Conservation (phyloP, 2,888 invertebrate species). For the Venustoraphidia nigricollis region DNA sequence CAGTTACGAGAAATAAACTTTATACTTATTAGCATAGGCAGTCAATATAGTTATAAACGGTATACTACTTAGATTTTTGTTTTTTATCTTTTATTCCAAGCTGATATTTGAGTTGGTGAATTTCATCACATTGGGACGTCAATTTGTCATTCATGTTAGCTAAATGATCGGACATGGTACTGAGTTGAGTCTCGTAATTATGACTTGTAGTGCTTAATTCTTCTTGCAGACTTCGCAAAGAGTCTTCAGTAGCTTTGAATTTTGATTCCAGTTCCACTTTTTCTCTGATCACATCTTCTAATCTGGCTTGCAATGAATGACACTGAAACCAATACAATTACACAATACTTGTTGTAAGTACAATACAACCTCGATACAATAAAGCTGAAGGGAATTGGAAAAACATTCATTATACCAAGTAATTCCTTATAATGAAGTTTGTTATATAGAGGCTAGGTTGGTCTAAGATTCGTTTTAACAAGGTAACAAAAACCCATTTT, state of each 20-base stretch:
- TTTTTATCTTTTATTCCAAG: conserved; percentile 18
- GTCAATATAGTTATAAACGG: too few species aligned
- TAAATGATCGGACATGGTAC: conserved; percentile 63
- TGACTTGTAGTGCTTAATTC: conserved; percentile 45
- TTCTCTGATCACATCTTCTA: conserved; percentile 33
- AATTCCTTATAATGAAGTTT: too few species aligned
- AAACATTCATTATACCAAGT: too few species aligned
- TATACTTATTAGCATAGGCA: too few species aligned
- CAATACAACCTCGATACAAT: too few species aligned
- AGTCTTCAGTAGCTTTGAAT: conserved; percentile 30
- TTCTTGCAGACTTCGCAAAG: conserved; percentile 41
- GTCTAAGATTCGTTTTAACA: too few species aligned
- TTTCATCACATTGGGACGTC: conserved; percentile 63
- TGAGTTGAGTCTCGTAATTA: conserved; percentile 56
- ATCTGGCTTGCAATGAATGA: conserved; percentile 28
- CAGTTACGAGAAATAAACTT: too few species aligned
- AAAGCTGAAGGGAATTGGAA: too few species aligned
- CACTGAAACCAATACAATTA: conserved; percentile 12
- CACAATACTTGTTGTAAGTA: too few species aligned
- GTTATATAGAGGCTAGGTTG: too few species aligned
- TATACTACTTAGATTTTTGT: not conserved
- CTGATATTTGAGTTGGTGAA: conserved; percentile 51
- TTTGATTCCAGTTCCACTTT: conserved; percentile 35
- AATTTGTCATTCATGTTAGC: conserved; percentile 74
- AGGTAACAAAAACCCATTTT: too few species aligned